A percentile compares a stretch with the other conserved stretches of the same genome.
Conservation (phyloP, 2,888 invertebrate genomes). For the Meghimatium bilineatum region DNA sequence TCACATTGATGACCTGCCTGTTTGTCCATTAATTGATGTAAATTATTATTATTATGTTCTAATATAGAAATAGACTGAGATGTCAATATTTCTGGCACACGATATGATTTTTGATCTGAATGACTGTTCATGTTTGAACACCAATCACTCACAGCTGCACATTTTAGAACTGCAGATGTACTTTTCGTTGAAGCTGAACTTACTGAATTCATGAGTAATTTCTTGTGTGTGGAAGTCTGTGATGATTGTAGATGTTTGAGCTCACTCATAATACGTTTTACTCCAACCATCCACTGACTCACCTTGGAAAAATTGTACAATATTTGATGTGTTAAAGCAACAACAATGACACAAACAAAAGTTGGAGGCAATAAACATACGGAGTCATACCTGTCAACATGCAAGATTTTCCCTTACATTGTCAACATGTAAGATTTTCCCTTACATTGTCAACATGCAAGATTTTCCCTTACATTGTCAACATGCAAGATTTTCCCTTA, state of each 20-base stretch:
- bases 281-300: constrained; percentile 71
- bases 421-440: no score
- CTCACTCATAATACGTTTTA: constrained; percentile 71
- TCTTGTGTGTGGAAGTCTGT: constrained; percentile 16
- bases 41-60: not conserved
- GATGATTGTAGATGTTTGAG: constrained; percentile 39
- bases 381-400: no score
- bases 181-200: constrained; percentile 9
- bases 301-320: constrained; percentile 61
- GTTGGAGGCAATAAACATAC: no score
- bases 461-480: no score
- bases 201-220: not conserved
- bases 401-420: no score
- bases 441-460: no score
- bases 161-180: not conserved
- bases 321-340: no score
- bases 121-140: constrained; percentile 21
- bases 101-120: constrained; percentile 8
- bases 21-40: not conserved
- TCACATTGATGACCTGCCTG: not conserved
- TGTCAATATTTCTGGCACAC: constrained; percentile 15
- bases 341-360: no score
- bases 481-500: no score
- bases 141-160: constrained; percentile 6
- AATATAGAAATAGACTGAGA: no score